Evolutionary conservation across 2,888 invertebrate species (phyloP), one percentile per base, ranked within the genome.

Genomic region (Empis stercorea): DNA sequence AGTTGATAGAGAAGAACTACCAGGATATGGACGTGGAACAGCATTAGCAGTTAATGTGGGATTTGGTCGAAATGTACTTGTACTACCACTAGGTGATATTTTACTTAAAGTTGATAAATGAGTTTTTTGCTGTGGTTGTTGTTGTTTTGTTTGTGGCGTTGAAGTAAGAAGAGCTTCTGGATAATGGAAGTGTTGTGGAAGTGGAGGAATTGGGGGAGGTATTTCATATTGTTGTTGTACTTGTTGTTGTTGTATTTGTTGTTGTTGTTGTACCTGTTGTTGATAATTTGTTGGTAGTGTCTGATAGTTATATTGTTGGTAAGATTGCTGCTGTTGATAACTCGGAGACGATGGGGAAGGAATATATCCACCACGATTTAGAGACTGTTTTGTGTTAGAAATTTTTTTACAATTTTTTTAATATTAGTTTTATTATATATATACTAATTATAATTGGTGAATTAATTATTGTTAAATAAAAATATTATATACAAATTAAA

Each of bases 1-100:
- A 23, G 20, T 34, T n/a, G 17, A 13, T n/a, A 15, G 6, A 6
- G 30, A 14, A 40, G 62, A 59, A 54, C 63, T 63, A 38, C 68
- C 67, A 38, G 64, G 68, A 52, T 70, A 70, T 45, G 69, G 69
- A 13, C 68, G 65, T 51, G 69, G 70, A 54, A 67, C 62, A 38
- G 69, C 62, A 54, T 69, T 70, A 52, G 68, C 70, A 53, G 69
- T 70, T 62, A 70, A 55, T 58, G 65, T 68, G 27, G 67, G 68
- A 57, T 68, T 68, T 61, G 67, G 59, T 53, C 67, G 61, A 54
- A 63, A 68, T 52, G 62, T 59, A 14, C 47, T 42, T 17, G 57
- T 54, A 48, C 53, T 57, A n/a, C 10, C 9, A 3, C 27, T 14
- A 4, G 43, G 64, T 11, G 40, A 40, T n/a, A 38, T 38, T 38